Base-by-base conservation (phyloP, 2,113 vertebrate species). In the Chloebia gouldiae region DNA sequence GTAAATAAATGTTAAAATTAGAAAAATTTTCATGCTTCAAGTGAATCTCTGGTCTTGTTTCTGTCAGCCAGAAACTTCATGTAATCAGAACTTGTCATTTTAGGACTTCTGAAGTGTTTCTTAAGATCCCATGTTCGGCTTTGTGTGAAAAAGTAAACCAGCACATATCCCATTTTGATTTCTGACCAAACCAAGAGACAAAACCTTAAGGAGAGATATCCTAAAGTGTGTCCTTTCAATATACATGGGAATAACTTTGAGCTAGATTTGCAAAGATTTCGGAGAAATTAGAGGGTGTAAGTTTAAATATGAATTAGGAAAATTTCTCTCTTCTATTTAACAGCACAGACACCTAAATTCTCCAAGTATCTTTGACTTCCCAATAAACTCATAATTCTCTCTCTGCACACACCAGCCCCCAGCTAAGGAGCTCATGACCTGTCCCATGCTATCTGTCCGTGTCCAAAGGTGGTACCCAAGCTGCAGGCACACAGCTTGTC, bases 161-260 rank as follows among this genome's bases (percentile, higher is more conserved):
- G n/a, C 27, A 78, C 22, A 60, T 12, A 59, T 6, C 22, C 47
- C 7, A 4, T 40, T 56, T 25, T 65, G 11, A 11, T 27, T 57
- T 39, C 72, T 86, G 51, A 91, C 20, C 21, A 83, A 73, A 64
- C 11, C 39, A 66, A 68, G 47, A 71, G 5, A 35, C 25, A 92
- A 66, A 81, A 60, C 15, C 47, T 14, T 39, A 42, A 88, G 71
- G 35, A 90, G 10, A 72, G n/a, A 42, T 22, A 73, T 42, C 39
- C 27, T 45, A 13, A 63, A 80, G 33, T 7, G 4, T 37, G 33
- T 42, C 59, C 16, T 63, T 79, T 42, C 56, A 70, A 31, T 35
- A 28, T 8, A 39, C 0, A 0, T n/a, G 8, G 21, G 14, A 50
- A 76, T 54, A 80, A 54, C 33, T 22, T 45, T 49, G 44, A 44